A percentile compares a stretch with the other conserved stretches of the same genome.
Evolutionary conservation across 2,797 vertebrate genomes (phyloP).

Genomic region (Thunnus albacares): DNA sequence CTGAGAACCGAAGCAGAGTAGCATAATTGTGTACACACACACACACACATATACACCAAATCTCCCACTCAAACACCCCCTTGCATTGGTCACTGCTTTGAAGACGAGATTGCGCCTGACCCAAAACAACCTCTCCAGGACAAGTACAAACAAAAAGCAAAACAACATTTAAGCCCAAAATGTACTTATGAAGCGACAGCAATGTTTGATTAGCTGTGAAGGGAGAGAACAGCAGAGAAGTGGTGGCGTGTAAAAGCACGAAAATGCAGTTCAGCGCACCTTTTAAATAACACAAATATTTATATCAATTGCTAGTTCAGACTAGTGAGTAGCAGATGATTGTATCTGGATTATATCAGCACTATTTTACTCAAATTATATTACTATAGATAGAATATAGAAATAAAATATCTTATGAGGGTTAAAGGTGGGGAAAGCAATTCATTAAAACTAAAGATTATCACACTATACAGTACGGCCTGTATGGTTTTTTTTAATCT

Average conservation of each 20-base stretch:
- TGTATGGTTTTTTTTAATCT: neutral
- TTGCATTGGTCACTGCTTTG: conserved; percentile 74
- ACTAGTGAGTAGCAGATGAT: neutral
- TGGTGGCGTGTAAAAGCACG: conserved; percentile 13
- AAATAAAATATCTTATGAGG: neutral
- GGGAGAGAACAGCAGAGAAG: conserved; percentile 21
- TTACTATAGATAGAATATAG: neutral
- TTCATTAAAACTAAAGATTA: neutral
- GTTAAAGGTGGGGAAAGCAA: neutral
- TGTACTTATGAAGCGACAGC: conserved; percentile 41
- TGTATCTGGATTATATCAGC: conserved; percentile 35
- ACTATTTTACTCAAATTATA: neutral
- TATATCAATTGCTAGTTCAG: conserved; percentile 32
- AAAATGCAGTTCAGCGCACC: conserved; percentile 33
- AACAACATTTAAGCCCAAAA: conserved; percentile 52
- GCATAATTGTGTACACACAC: conserved; percentile 72
- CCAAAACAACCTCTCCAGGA: conserved; percentile 67
- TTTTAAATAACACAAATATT: conserved; percentile 47
- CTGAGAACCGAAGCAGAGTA: conserved; percentile 74
- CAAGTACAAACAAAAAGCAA: conserved; percentile 68
- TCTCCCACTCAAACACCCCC: conserved; percentile 62
- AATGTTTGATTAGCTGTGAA: conserved; percentile 69
- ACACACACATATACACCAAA: conserved; percentile 67
- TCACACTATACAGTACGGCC: neutral
- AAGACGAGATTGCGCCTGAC: conserved; percentile 72